phyloP scores from a whole-genome alignment of 1,140 invertebrate species.

The Paralvinella palmiformis region DNA sequence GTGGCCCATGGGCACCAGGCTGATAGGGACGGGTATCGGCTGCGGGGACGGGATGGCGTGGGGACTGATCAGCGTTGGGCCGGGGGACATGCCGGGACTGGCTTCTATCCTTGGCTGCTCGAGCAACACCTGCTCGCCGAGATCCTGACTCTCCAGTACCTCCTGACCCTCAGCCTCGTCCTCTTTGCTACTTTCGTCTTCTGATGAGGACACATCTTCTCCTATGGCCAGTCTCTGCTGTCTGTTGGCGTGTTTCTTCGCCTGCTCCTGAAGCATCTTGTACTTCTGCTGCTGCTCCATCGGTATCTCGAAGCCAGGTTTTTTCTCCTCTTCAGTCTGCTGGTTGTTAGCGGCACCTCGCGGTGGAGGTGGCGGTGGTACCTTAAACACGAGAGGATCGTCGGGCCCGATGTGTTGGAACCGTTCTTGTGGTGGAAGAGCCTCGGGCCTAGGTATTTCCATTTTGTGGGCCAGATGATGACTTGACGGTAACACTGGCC shows the following conservation, averaged over 20 bases:
- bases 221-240: slow-evolving; percentile 2
- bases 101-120: not conserved
- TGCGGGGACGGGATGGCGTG: not conserved
- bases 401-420: slow-evolving; percentile 21
- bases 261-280: slow-evolving; percentile 13
- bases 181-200: slow-evolving; percentile 12
- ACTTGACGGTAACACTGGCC: slow-evolving; percentile 4
- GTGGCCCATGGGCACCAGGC: not conserved
- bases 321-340: not conserved
- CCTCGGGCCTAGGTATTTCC: not conserved
- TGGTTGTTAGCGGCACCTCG: not conserved
- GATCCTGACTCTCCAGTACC: not conserved
- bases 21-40: not conserved
- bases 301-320: slow-evolving; percentile 9
- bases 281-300: slow-evolving; percentile 14
- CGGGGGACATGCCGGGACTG: not conserved
- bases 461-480: not conserved
- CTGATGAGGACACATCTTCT: not conserved
- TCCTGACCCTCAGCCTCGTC: slow-evolving; percentile 3
- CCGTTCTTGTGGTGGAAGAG: not conserved
- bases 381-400: slow-evolving; percentile 21
- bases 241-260: slow-evolving; percentile 12
- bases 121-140: not conserved
- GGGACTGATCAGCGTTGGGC: not conserved
- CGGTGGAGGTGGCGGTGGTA: slow-evolving; percentile 6